These are phyloP conservation scores for Chaenodraco wilsoni DNA, from an alignment of 2,797 vertebrate genomes.

Conservation along the genomic window DNA sequence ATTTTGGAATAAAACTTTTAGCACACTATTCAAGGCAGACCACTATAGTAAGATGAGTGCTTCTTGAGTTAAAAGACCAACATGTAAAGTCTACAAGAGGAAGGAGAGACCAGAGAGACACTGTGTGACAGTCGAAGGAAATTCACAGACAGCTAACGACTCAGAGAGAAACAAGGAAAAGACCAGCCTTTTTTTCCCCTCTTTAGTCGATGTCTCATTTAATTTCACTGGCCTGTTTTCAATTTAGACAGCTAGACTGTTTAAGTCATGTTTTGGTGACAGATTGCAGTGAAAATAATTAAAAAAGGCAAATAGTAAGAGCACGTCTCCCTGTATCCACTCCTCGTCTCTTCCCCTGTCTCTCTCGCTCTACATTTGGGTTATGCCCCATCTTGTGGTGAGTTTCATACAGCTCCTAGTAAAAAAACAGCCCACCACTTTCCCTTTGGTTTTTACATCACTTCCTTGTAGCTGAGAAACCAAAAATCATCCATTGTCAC, in stretches of 20 bases:
- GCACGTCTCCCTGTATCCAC: not conserved
- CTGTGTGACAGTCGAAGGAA: slow-evolving; percentile 52
- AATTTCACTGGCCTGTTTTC: not conserved
- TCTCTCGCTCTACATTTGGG: slow-evolving; percentile 40
- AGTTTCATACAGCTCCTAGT: slow-evolving; percentile 26
- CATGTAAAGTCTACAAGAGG: slow-evolving; percentile 25
- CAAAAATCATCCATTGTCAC: not conserved
- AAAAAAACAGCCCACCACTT: slow-evolving; percentile 1
- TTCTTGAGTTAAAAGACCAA: not conserved
- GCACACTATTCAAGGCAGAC: slow-evolving; percentile 1
- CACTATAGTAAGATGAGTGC: not conserved
- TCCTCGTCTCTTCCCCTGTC: not conserved
- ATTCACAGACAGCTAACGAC: slow-evolving; percentile 47
- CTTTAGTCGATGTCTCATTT: not conserved
- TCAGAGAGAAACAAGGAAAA: slow-evolving; percentile 44
- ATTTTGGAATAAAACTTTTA: slow-evolving; percentile 16
- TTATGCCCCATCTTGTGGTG: slow-evolving; percentile 75
- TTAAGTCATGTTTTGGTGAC: slow-evolving; percentile 9
- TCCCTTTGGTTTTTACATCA: slow-evolving; percentile 2
- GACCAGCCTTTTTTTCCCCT: not conserved
- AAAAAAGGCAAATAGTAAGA: slow-evolving; percentile 30
- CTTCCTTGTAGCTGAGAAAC: slow-evolving; percentile 10
- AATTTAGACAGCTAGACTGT: slow-evolving; percentile 3
- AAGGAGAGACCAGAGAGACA: slow-evolving; percentile 42
- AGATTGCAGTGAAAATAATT: slow-evolving; percentile 21